phyloP scores from a whole-genome alignment of 1,140 invertebrate species.

The Nasonia vitripennis region DNA sequence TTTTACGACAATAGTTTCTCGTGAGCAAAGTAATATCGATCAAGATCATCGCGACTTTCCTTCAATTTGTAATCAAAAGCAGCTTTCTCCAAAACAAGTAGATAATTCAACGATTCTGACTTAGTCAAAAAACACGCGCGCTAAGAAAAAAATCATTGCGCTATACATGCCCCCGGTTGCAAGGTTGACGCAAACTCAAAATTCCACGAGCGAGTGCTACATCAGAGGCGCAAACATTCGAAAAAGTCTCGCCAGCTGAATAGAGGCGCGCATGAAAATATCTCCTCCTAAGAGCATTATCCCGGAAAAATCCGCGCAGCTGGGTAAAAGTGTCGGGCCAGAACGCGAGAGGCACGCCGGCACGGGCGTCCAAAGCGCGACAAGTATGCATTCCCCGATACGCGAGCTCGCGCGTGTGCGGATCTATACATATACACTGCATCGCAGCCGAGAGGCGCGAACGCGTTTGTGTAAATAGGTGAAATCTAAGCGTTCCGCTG shows the following conservation, averaged over 20 bases:
- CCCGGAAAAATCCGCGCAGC: constrained; percentile 37
- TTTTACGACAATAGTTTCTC: no score
- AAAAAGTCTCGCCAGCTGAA: constrained; percentile 1
- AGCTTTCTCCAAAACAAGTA: no score
- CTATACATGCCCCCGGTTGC: no score
- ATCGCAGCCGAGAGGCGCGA: neutral
- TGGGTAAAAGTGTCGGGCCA: constrained; percentile 14
- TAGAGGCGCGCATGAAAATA: constrained; percentile 7
- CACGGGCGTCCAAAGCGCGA: neutral
- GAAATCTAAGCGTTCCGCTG: constrained; percentile 46
- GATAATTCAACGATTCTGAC: no score
- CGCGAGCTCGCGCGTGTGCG: neutral
- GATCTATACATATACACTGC: neutral
- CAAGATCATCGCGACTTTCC: no score
- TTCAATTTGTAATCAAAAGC: no score
- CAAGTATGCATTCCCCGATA: constrained; percentile 2
- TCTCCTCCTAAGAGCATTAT: constrained; percentile 39
- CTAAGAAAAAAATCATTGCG: no score
- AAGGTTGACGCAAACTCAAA: neutral
- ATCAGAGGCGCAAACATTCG: neutral
- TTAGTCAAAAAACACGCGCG: no score
- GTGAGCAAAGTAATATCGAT: no score
- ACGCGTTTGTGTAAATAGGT: constrained; percentile 37
- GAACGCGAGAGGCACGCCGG: neutral
- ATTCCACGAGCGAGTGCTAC: neutral